Percentiles rank a stretch among this genome's conserved stretches.
These are phyloP conservation scores for Gila robusta DNA, from an alignment of 2,797 vertebrate species.

Conservation along the genomic window DNA sequence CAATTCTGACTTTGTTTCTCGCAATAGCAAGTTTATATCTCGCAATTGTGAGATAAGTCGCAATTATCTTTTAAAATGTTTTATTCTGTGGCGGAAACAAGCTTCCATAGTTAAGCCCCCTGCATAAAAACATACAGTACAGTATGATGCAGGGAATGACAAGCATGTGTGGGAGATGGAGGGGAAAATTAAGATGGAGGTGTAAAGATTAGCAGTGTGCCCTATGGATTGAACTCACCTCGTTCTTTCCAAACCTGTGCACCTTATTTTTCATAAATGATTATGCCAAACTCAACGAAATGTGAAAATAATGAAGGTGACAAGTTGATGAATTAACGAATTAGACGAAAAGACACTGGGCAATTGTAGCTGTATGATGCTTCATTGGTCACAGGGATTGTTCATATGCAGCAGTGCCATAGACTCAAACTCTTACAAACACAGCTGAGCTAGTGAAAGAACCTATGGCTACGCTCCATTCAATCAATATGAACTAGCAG, in stretches of 20 bases:
- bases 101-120: too few species aligned
- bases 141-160: not conserved
- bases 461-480: slow-evolving; percentile 21
- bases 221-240: slow-evolving; percentile 27
- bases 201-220: slow-evolving; percentile 39
- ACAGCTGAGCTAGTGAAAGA: slow-evolving; percentile 40
- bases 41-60: too few species aligned
- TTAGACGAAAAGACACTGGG: slow-evolving; percentile 52
- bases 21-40: too few species aligned
- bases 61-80: too few species aligned
- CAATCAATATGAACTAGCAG: slow-evolving; percentile 60
- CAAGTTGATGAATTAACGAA: slow-evolving; percentile 59
- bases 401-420: slow-evolving; percentile 28
- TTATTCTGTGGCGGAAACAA: too few species aligned
- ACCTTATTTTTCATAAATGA: slow-evolving; percentile 50
- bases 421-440: slow-evolving; percentile 17
- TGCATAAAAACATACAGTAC: not conserved
- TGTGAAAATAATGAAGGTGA: slow-evolving; percentile 59
- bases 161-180: slow-evolving; percentile 24
- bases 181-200: slow-evolving; percentile 37
- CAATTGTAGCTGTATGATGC: slow-evolving; percentile 47
- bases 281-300: slow-evolving; percentile 40
- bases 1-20: too few species aligned
- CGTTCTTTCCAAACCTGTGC: slow-evolving; percentile 26
- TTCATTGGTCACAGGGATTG: slow-evolving; percentile 45